Conservation (phyloP, 2,797 vertebrate genomes). For the Simalia tracyae region DNA sequence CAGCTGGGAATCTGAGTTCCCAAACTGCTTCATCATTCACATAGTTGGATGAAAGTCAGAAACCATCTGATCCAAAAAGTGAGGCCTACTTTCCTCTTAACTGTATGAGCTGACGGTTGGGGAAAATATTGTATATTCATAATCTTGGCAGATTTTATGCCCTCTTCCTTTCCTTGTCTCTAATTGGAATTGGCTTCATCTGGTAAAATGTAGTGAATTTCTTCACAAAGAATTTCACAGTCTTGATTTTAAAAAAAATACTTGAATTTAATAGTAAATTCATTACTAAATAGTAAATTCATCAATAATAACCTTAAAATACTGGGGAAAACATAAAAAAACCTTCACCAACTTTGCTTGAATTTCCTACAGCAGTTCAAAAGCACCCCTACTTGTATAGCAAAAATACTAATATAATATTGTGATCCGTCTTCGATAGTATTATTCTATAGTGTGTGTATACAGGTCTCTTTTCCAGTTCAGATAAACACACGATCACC, state of each 20-base stretch:
- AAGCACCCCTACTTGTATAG: neutral
- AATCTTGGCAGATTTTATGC: neutral
- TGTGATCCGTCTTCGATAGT: neutral
- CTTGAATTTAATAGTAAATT: neutral
- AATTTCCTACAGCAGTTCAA: neutral
- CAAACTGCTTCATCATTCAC: slow-evolving; percentile 54
- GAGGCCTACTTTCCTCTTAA: slow-evolving; percentile 49
- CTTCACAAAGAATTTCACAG: neutral
- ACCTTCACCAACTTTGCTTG: neutral
- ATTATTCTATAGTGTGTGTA: neutral
- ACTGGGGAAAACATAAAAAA: neutral
- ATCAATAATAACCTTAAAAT: neutral
- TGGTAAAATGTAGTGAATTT: neutral
- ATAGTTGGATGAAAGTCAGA: slow-evolving; percentile 51
- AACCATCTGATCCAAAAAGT: slow-evolving; percentile 37
- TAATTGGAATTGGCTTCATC: neutral
- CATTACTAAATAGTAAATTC: neutral
- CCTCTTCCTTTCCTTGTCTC: neutral
- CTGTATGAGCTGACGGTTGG: slow-evolving; percentile 8
- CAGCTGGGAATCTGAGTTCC: slow-evolving; percentile 59
- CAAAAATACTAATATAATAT: neutral
- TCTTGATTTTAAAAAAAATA: neutral
- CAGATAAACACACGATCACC: neutral
- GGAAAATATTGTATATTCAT: slow-evolving; percentile 50
- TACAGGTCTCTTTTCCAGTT: neutral